Evolutionary conservation across 2,113 vertebrate genomes (phyloP), one percentile per base, ranked within the genome.

Genomic region (Acrocephalus arundinaceus): DNA sequence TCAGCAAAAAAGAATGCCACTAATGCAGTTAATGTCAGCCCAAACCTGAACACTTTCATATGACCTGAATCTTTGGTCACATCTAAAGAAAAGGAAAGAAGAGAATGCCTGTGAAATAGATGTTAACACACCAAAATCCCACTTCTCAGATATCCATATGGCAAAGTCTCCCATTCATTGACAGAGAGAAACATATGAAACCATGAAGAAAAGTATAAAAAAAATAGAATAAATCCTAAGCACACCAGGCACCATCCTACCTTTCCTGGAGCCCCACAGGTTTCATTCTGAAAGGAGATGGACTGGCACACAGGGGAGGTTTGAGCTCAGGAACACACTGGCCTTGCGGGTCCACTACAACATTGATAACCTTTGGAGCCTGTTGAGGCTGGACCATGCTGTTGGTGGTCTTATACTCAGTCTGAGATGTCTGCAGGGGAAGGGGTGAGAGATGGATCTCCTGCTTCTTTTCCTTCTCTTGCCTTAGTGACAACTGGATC

Each of bases 281-380:
- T 97, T 99, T 99, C 99, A 99, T 99, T 98, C 97, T 99, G 98
- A 99, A 99, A 71, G 99, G 99, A 51, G 99, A 99, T 4, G 98
- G 99, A 83, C 97, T 98, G 87, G 96, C 97, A 73, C 98, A 97
- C 57, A 95, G 43, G 45, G 98, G 94, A 85, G 98, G 98, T 96
- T 98, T 99, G 68, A 98, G 94, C 93, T 99, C 99, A 96, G 98
- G 96, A 77, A 96, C 62, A 68, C 97, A 96, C 37, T 94, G 98
- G 70, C 98, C 97, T 97, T 98, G 98, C 30, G 98, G 87, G 68
- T 98, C 98, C 74, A 98, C 96, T 35, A 97, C 91, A 30, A 98
- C 97, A 75, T 67, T 98, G 89, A 98, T 97, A 89, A 98, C 89
- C 91, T 97, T 97, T 37, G 98, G 98, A 45, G 96, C 88, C 58